Conservation (phyloP, 2,113 vertebrate species). For the Chunga burmeisteri region DNA sequence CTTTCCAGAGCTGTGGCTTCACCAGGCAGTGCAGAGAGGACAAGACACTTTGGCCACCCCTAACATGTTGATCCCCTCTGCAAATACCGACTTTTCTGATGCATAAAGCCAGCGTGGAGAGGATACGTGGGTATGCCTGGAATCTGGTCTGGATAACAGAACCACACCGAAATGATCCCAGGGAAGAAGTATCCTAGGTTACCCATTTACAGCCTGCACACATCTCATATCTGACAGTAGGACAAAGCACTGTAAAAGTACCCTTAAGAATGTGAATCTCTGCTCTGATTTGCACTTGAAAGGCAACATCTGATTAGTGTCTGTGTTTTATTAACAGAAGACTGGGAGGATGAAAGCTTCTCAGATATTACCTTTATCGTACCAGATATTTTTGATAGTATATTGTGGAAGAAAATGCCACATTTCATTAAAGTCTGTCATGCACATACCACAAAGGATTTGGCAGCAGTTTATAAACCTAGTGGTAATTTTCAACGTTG, state of each 20-base stretch:
- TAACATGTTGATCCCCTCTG: background rate
- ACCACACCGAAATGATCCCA: background rate
- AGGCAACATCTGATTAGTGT: background rate
- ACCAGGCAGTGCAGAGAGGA: background rate
- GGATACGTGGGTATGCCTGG: background rate
- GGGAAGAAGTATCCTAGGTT: background rate
- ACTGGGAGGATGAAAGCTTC: background rate
- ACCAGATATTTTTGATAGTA: background rate
- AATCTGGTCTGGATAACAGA: background rate
- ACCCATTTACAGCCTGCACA: background rate
- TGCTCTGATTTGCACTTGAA: slow-evolving; percentile 30
- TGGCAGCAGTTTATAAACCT: background rate
- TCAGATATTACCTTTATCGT: background rate
- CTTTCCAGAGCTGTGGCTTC: background rate
- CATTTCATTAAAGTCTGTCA: background rate
- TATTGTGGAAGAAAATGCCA: background rate
- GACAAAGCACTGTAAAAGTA: slow-evolving; percentile 19
- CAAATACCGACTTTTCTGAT: background rate
- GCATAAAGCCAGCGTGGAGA: background rate
- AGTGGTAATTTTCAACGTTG: background rate
- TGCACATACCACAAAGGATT: background rate
- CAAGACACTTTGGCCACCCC: background rate
- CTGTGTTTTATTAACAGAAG: slow-evolving; percentile 19
- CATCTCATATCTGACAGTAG: slow-evolving; percentile 13
- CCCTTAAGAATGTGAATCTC: background rate